Conservation (phyloP, 2,888 invertebrate species). For the Ectemnius lituratus region DNA sequence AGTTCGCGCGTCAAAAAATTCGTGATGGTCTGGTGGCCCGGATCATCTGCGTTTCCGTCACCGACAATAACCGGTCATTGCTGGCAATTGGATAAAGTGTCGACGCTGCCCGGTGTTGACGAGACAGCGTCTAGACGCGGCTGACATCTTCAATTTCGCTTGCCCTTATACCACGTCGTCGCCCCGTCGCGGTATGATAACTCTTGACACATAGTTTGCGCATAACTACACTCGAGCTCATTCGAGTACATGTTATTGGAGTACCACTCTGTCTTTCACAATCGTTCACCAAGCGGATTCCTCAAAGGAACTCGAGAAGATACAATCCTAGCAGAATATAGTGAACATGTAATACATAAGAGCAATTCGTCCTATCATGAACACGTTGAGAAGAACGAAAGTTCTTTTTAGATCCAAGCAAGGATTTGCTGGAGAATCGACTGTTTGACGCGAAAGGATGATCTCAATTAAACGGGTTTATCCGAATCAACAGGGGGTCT, state of each 20-base stretch:
- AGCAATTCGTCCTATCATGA: too few species aligned
- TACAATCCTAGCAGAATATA: too few species aligned
- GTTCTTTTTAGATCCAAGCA: too few species aligned
- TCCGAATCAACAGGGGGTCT: conserved; percentile 70
- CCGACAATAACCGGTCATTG: conserved; percentile 63
- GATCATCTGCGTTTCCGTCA: conserved; percentile 73
- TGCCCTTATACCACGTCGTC: conserved; percentile 49
- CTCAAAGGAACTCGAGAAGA: too few species aligned
- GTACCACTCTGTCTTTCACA: too few species aligned
- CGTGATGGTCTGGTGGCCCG: conserved; percentile 54
- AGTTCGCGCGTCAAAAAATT: conserved; percentile 23
- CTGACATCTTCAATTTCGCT: conserved; percentile 65
- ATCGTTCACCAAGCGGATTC: too few species aligned
- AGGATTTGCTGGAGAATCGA: conserved; percentile 32
- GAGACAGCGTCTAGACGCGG: conserved; percentile 74
- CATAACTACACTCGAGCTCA: neutral
- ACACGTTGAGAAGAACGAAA: too few species aligned
- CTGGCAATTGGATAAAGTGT: conserved; percentile 74
- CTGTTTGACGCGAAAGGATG: conserved; percentile 64
- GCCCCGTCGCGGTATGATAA: too few species aligned
- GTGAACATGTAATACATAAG: neutral
- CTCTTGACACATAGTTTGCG: conserved; percentile 25
- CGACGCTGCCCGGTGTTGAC: conserved; percentile 66
- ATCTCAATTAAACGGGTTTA: conserved; percentile 76
- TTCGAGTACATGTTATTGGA: too few species aligned